These are phyloP conservation scores for Tursiops truncatus DNA, from an alignment of 2,113 vertebrate species.

Conservation along the genomic window DNA sequence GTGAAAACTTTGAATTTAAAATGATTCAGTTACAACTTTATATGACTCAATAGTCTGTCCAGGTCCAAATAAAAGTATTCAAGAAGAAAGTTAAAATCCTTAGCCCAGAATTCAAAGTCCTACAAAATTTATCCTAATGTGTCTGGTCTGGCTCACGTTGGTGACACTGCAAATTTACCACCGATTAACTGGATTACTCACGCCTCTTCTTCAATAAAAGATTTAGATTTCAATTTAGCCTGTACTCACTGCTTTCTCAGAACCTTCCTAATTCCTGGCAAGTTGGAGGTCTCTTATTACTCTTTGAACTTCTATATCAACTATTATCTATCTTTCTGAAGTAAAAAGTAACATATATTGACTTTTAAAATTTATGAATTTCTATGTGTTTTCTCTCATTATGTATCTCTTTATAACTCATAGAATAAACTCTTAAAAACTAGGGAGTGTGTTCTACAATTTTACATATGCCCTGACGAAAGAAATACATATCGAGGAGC, in stretches of 20 bases:
- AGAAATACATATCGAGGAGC: neutral
- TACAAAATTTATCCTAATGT: neutral
- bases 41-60: neutral
- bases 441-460: neutral
- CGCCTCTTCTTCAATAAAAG: neutral
- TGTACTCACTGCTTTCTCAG: neutral
- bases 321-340: neutral
- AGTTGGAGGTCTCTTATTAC: neutral
- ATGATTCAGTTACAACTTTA: neutral
- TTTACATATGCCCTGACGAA: neutral
- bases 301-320: neutral
- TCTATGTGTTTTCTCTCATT: neutral
- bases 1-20: constrained; percentile 1
- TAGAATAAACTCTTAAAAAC: neutral
- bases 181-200: neutral
- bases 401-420: neutral
- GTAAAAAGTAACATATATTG: neutral
- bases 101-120: neutral
- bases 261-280: neutral
- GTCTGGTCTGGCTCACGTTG: neutral
- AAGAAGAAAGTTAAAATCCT: neutral
- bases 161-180: neutral
- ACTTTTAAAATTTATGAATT: neutral
- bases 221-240: neutral
- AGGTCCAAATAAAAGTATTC: constrained; percentile 4